Base-by-base conservation (phyloP, 2,888 invertebrate species). In the Spicauda simplicius region DNA sequence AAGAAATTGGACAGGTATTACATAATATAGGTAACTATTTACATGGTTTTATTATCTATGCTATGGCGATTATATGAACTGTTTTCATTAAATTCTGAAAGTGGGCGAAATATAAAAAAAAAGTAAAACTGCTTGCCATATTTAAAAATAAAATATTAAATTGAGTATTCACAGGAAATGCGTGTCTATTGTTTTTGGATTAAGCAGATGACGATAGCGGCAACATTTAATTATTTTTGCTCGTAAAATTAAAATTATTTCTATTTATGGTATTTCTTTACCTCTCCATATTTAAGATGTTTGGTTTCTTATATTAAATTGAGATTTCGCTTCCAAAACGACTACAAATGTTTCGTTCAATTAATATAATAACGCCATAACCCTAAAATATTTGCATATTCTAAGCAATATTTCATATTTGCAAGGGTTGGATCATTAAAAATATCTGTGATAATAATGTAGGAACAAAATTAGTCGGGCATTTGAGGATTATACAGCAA, bases 1-100 rank as follows among this genome's bases (percentile, higher is more conserved):
- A 70, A 68, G 70, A 70, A 70, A 68, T 67, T 64, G 68, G 30
- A 68, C 41, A 64, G 64, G 60, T 41, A 45, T 45, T 61, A 54
- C 41, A 58, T 45, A 30, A 48, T 64, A 50, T 33, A 41, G 62
- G 41, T 50, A 16, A 56, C 18, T 65, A 65, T 65, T 53, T 65
- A 65, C 64, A 65, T 16, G 58, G 37, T 65, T 52, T 25, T 58
- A 41, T 45, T 30, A 59, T 4, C 52, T 65, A 65, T 58, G 64
- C 64, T 65, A 65, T 53, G 58, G 64, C 58, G 53, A 20, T 41
- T 58, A 41, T 64, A 64, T 61, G 52, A 45, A 58, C n/a, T 11
- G 19, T 16, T 14, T 45, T 45, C n/a, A 45, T 45, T 5, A 12
- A n/a, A 45, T 45, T 45, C 11, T 45, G 45, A n/a, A 45, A 5